These are phyloP conservation scores for Turdus rufiventris DNA, from an alignment of 2,113 vertebrate species.

Conservation along the genomic window DNA sequence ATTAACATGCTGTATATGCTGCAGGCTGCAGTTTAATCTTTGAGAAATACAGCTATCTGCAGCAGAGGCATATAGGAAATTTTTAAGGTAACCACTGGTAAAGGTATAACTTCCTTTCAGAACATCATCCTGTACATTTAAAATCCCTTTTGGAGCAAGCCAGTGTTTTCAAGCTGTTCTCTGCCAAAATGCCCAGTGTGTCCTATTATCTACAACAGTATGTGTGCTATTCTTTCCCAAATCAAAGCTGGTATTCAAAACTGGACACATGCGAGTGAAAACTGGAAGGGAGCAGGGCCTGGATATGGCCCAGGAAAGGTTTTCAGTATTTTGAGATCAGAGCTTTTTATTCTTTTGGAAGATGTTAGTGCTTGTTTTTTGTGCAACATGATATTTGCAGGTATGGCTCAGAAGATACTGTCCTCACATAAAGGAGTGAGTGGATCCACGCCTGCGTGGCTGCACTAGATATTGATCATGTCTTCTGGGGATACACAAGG, in stretches of 20 bases:
- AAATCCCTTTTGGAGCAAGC: background rate
- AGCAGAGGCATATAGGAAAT: background rate
- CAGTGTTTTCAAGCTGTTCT: background rate
- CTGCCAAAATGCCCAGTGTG: background rate
- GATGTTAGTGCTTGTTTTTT: background rate
- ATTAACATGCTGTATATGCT: background rate
- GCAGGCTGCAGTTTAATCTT: background rate
- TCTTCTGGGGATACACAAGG: background rate
- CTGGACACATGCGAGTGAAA: background rate
- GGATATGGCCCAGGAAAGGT: background rate
- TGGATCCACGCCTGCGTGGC: background rate
- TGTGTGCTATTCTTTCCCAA: background rate
- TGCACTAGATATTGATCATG: background rate
- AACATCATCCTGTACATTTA: background rate
- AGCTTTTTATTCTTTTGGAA: background rate
- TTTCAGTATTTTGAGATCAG: background rate
- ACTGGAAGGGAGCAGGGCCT: background rate
- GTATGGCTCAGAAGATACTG: background rate
- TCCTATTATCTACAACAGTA: background rate
- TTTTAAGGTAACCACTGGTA: background rate
- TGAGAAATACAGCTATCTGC: background rate
- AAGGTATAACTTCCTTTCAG: background rate
- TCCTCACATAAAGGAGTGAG: fast-evolving
- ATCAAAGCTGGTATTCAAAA: background rate
- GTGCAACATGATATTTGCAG: background rate